Evolutionary conservation across 1,140 invertebrate species (phyloP), one percentile per base, ranked within the genome.

Genomic region (Colletes gigas): DNA sequence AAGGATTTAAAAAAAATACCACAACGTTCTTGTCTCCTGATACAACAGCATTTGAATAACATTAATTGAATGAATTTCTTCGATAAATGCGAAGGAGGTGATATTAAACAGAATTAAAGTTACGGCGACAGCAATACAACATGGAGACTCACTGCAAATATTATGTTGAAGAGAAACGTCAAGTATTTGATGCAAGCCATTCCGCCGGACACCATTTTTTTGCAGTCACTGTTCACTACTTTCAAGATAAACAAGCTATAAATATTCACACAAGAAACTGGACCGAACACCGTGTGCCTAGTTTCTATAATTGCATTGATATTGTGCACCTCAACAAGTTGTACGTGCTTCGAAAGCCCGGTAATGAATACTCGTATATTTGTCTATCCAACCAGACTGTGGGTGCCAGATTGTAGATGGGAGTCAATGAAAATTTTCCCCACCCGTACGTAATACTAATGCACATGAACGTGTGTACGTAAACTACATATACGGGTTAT

Each of bases 171-270:
- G 87, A 96, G 94, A 91, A 97, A 97, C 73, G 97, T 95, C 85
- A 97, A 94, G 92, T 97, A 97, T 94, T 97, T 97, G 85, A 97
- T 95, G 93, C 96, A 96, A 92, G 95, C 94, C 94, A 96, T 96
- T 88, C 95, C 96, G 88, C 96, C 96, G 89, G 96, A 96, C 93
- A 96, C 96, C 96, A 96, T 93, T 88, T 92, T 92, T 60, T 92
- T 60, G 54, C 73, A 74, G 67, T 78, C 55, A 73, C 52, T 65
- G 44, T 47, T 80, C 65, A 81, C 77, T 82, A n/a, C 44, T 0
- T 67, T 68, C 41, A 17, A 70, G 8, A 41, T n/a, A 7, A 52
- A 30, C 50, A 30, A 62, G 6, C 12, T 47, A 39, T n/a, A 7
- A 47, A 39, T 70, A 44, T 19, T n/a, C 12, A 17, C 17, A 55